phyloP scores from a whole-genome alignment of 2,888 invertebrate genomes.

The Orgyia antiqua region DNA sequence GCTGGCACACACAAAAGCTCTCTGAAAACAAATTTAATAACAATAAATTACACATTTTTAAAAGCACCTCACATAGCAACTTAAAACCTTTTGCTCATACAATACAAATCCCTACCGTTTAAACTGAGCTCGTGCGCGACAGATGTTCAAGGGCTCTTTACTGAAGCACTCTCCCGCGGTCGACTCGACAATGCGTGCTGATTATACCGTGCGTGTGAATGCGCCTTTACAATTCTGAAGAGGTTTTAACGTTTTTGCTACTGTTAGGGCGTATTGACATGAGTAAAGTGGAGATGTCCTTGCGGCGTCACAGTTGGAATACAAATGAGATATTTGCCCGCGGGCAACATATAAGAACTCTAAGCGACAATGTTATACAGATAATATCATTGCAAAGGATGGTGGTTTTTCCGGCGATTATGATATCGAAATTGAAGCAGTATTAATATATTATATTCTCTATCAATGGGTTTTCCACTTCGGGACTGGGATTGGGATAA shows the following conservation, averaged over 20 bases:
- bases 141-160: constrained; percentile 57
- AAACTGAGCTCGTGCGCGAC: constrained; percentile 41
- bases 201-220: constrained; percentile 33
- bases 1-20: no score
- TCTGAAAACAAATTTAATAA: not conserved
- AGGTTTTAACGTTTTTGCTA: constrained; percentile 27
- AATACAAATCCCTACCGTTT: constrained; percentile 31
- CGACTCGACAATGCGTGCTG: constrained; percentile 37
- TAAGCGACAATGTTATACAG: no score
- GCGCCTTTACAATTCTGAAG: constrained; percentile 31
- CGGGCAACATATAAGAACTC: not conserved
- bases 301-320: no score
- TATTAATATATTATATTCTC: no score
- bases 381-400: no score
- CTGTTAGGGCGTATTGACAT: constrained; percentile 14
- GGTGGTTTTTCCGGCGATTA: no score
- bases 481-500: no score
- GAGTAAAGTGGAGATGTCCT: constrained; percentile 11
- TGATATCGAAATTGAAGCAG: no score
- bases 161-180: constrained; percentile 45
- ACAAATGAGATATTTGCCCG: not conserved
- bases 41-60: not conserved
- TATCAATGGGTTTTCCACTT: no score
- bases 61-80: constrained; percentile 4
- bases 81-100: constrained; percentile 12